Evolutionary conservation across 2,888 invertebrate genomes (phyloP).

Genomic region (Lutraria lutraria): DNA sequence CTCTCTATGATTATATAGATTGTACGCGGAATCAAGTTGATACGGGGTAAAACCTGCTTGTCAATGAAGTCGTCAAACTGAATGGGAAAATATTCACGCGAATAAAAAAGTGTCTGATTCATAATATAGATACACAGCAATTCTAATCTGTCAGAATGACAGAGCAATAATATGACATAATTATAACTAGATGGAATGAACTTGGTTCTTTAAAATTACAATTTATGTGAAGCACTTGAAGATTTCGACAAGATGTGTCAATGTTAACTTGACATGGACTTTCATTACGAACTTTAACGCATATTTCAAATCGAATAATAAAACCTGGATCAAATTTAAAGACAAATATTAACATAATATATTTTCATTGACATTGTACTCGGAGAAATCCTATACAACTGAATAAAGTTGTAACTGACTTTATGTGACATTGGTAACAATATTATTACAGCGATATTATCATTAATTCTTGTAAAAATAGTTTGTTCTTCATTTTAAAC

Average conservation of each 20-base stretch:
- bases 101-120: background rate
- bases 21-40: background rate
- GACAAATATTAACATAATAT: slow-evolving; percentile 15
- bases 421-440: background rate
- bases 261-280: background rate
- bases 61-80: background rate
- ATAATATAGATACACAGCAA: background rate
- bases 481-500: background rate
- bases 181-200: background rate
- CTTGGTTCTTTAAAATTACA: background rate
- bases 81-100: slow-evolving; percentile 11
- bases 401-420: background rate
- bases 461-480: slow-evolving; percentile 9
- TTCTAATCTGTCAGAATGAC: background rate
- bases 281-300: background rate
- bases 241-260: background rate
- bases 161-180: background rate
- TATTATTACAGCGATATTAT: background rate
- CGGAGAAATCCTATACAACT: background rate
- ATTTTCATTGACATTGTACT: background rate
- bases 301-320: background rate
- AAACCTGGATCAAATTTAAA: background rate
- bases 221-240: background rate
- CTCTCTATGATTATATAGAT: background rate
- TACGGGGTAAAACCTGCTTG: background rate